Conservation (phyloP, 2,113 vertebrate species). For the Paedocypris sp. region DNA sequence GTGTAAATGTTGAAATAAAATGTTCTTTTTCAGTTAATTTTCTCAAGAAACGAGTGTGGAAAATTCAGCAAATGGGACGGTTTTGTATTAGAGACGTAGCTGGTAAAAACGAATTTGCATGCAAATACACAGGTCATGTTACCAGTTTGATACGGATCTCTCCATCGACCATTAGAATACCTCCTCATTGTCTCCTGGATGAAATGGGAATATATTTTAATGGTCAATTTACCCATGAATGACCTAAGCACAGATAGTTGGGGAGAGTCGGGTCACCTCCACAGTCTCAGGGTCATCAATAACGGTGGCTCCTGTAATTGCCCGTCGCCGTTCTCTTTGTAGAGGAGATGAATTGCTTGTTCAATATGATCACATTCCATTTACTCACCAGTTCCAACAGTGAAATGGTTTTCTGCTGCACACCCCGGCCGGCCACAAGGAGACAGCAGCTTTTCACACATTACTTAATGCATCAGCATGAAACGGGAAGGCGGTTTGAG, state of each 20-base stretch:
- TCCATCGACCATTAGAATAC: too few species aligned
- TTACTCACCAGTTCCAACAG: constrained; percentile 33
- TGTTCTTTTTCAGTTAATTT: too few species aligned
- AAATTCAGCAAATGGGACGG: too few species aligned
- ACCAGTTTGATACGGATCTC: too few species aligned
- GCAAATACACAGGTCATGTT: too few species aligned
- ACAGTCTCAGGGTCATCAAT: constrained; percentile 13
- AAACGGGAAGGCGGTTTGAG: neutral
- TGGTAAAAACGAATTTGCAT: too few species aligned
- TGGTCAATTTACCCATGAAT: neutral
- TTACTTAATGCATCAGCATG: neutral
- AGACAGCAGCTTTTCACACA: neutral
- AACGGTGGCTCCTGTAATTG: constrained; percentile 4
- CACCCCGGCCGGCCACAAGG: constrained; percentile 4
- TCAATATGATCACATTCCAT: constrained; percentile 41
- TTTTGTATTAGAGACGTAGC: too few species aligned
- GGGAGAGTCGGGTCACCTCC: neutral
- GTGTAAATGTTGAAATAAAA: too few species aligned
- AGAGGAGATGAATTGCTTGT: constrained; percentile 23
- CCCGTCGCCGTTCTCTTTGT: neutral
- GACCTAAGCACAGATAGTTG: neutral
- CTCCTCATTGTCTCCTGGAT: too few species aligned
- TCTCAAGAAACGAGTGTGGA: too few species aligned
- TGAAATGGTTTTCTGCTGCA: constrained; percentile 8
- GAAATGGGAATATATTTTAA: neutral